Evolutionary conservation across 2,113 vertebrate genomes (phyloP).

Genomic region (Notechis scutatus): DNA sequence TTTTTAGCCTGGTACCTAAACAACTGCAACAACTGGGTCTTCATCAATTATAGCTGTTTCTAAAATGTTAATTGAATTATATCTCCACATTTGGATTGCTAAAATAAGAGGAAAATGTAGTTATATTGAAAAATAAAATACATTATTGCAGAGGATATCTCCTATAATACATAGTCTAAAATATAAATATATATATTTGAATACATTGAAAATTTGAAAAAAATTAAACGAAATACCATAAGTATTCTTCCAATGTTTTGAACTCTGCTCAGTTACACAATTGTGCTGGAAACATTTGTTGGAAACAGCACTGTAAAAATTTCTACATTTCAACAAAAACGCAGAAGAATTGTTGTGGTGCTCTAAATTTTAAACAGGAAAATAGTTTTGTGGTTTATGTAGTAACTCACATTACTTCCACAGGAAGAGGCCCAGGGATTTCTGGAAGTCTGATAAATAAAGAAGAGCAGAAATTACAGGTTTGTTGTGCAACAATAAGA

Average conservation of each 20-base stretch:
- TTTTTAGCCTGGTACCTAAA: background rate
- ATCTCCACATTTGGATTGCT: background rate
- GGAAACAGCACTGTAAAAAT: no score
- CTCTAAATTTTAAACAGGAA: background rate
- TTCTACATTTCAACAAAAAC: no score
- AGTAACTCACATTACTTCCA: background rate
- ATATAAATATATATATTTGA: background rate
- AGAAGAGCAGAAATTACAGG: background rate
- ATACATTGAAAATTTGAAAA: background rate
- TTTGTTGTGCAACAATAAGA: background rate
- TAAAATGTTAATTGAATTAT: background rate
- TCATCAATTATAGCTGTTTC: background rate
- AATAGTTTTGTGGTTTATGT: background rate
- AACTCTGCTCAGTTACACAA: no score
- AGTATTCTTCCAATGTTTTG: no score
- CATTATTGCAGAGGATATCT: background rate
- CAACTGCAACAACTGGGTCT: background rate
- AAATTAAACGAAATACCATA: background rate
- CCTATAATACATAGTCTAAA: background rate
- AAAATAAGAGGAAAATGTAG: background rate
- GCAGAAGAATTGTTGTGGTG: background rate
- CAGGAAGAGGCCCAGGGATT: background rate
- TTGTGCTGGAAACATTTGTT: no score
- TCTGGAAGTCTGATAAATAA: background rate
- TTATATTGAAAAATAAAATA: background rate